phyloP scores from a whole-genome alignment of 2,888 invertebrate genomes.

The Julus scanicus region DNA sequence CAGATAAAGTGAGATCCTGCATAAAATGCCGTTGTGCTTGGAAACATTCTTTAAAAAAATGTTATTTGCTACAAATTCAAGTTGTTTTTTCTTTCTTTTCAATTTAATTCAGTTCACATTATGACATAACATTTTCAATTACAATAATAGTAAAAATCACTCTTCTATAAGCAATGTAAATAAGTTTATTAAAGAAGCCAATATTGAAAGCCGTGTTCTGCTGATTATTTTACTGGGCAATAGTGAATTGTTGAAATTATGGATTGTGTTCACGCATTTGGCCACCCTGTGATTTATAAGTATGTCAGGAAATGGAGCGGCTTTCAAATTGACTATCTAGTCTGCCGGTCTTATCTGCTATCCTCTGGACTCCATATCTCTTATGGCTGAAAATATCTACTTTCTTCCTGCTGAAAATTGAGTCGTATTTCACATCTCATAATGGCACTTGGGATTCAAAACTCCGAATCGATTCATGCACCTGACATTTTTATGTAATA shows the following conservation, averaged over 20 bases:
- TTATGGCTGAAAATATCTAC: background rate
- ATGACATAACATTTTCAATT: no score
- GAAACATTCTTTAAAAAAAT: no score
- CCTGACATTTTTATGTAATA: background rate
- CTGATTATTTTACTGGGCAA: background rate
- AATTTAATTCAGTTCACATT: no score
- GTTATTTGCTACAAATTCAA: no score
- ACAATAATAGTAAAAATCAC: no score
- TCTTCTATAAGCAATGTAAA: no score
- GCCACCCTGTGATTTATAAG: background rate
- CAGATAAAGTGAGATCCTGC: no score
- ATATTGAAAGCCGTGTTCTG: background rate
- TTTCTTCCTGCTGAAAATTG: constrained; percentile 22
- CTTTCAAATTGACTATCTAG: constrained; percentile 21
- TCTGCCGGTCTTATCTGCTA: background rate
- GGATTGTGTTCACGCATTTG: background rate
- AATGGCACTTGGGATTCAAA: background rate
- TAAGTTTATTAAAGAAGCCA: background rate
- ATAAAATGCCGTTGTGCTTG: no score
- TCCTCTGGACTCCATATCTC: background rate
- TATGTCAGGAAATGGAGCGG: constrained; percentile 7
- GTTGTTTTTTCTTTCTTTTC: no score
- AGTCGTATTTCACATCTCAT: background rate
- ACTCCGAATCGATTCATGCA: background rate
- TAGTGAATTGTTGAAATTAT: background rate